These are phyloP conservation scores for Heliconius sara DNA, from an alignment of 2,888 invertebrate genomes.

Conservation along the genomic window DNA sequence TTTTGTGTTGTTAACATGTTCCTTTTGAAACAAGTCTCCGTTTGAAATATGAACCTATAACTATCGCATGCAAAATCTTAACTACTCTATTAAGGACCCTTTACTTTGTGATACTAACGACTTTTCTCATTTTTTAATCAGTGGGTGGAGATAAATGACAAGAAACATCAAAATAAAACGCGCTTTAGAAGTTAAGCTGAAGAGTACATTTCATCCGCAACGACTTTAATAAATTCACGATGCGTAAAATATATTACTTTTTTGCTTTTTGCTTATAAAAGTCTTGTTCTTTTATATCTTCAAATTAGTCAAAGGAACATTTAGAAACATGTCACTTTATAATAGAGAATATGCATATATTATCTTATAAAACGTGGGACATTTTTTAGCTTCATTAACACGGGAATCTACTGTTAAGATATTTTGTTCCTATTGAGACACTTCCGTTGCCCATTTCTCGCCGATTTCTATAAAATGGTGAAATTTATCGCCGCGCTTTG, in stretches of 20 bases:
- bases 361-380: too few species aligned
- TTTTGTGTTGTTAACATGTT: too few species aligned
- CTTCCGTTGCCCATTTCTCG: neutral
- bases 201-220: neutral
- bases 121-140: neutral
- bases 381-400: neutral
- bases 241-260: slow-evolving; percentile 26
- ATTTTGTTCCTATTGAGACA: too few species aligned
- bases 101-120: neutral
- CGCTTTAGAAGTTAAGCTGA: slow-evolving; percentile 7
- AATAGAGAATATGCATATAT: too few species aligned
- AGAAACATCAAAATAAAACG: slow-evolving; percentile 7
- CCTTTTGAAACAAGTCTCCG: neutral
- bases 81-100: too few species aligned
- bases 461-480: neutral
- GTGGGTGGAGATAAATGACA: neutral
- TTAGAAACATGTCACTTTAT: too few species aligned
- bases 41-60: neutral
- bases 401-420: neutral
- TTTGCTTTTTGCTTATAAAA: neutral
- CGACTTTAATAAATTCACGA: neutral
- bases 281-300: neutral
- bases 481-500: too few species aligned
- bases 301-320: too few species aligned
- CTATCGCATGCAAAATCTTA: too few species aligned